Evolutionary conservation across 2,888 invertebrate species (phyloP), one percentile per base, ranked within the genome.

Genomic region (Busseola fusca): DNA sequence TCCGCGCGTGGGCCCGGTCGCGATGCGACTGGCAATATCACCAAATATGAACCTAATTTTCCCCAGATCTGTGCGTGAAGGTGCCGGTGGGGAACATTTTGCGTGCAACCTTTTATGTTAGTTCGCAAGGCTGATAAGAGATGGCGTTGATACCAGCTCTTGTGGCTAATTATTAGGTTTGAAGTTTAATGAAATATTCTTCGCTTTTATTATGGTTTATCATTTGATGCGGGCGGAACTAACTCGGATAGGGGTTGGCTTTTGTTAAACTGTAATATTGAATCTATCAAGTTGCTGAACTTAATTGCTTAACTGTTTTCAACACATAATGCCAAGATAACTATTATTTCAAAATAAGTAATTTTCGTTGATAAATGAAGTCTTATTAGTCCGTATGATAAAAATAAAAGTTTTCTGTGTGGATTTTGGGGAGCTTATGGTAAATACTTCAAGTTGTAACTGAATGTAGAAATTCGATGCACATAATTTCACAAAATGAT

Each of bases 11-110:
- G 60, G 72, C 82, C 76, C 81, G 85, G 85, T 80, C 87, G 87
- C 88, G 88, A 89, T 90, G 87, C 89, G 87, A 94, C 93, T 93
- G 91, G 88, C 89, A 87, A 86, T 88, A 88, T 88, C 87, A 84
- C 88, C 87, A 89, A 92, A 90, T 89, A 90, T 88, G 91, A 91
- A 93, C 91, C 93, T 91, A 91, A 92, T 93, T 93, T 91, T 87
- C 87, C 86, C 83, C 64, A 84, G 88, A 87, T 86, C 88, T 87
- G 87, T 85, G 84, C 86, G 85, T 88, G 83, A 87, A 87, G 85
- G 85, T 72, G 67, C 68, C 68, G 45, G 76, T 83, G 84, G 84
- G 88, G 87, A 84, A 80, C 84, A 82, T 87, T 87, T 87, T 85
- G 86, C 83, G 87, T 84, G 84, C 84, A 86, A 84, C 84, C 87